Base-by-base conservation (phyloP, 2,888 invertebrate genomes). In the Pycnomerus fuliginosus region DNA sequence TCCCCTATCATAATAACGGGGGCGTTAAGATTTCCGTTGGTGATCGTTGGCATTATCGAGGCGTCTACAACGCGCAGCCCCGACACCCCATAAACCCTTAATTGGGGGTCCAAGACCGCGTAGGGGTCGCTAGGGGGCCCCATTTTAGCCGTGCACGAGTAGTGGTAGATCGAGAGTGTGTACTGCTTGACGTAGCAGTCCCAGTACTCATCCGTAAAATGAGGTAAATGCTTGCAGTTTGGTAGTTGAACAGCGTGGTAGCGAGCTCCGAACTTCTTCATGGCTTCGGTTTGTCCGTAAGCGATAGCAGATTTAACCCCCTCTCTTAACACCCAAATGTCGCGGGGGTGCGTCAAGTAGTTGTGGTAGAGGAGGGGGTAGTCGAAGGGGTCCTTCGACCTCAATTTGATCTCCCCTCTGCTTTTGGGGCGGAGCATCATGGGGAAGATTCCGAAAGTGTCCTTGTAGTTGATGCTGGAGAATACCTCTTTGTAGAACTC, bases 351-450 rank as follows among this genome's bases (percentile, higher is more conserved):
- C 0, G 90, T 87, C 47, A 97, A 75, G 66, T 97, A 97, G 69
- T 96, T 96, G 62, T 94, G 93, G 59, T 91, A 85, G 66, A 97
- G 79, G 2, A 90, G 74, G 0, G 97, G 97, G 68, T 92, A 88
- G 3, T 89, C 84, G 31, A 79, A 64, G 0, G 87, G 86, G 62
- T 86, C 76, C 3, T 74, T 78, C 1, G 80, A 78, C 29, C 67
- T 63, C 8, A 73, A 46, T 54, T 84, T 87, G 1, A 97, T 79
- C 55, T 79, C 80, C 0, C 97, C 97, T 3, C 83, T 77, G 42
- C 92, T 90, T 61, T 89, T 88, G 0, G 96, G 92, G 0, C 96
- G 78, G 61, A 97, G 69, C 80, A 92, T 85, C 90, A 91, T 90
- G 1, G 91, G 90, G 55, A 90, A 89, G 5, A 92, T 79, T 0